A percentile compares a stretch with the other conserved stretches of the same genome.
Conservation (phyloP, 30 jellyfish, hydroid and myxozoan species). For the Haliclystus octoradiatus region DNA sequence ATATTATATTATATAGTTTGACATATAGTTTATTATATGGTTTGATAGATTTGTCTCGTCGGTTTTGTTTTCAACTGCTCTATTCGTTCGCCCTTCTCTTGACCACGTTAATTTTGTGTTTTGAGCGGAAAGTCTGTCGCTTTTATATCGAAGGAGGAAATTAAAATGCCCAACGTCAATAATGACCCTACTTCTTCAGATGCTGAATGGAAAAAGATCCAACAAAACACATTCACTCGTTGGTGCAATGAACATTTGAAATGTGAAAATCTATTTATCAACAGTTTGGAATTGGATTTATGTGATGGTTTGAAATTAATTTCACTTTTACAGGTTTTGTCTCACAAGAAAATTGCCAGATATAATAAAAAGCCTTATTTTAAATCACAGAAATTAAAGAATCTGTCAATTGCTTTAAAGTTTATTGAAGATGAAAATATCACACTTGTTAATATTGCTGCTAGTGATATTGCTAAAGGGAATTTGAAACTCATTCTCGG, state of each 20-base stretch:
- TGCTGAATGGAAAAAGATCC: slow-evolving; percentile 97
- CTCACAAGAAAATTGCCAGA: slow-evolving; percentile 75
- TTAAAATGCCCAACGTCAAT: slow-evolving; percentile 64
- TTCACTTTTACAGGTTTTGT: slow-evolving; percentile 76
- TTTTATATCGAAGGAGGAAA: too few species aligned
- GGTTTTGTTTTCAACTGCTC: too few species aligned
- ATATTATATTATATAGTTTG: too few species aligned
- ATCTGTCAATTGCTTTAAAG: slow-evolving; percentile 84
- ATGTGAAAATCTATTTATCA: slow-evolving; percentile 72
- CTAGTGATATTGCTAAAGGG: slow-evolving; percentile 73
- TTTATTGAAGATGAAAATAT: slow-evolving; percentile 72
- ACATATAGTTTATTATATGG: too few species aligned
- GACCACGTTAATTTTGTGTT: too few species aligned
- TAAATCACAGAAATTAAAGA: slow-evolving; percentile 83
- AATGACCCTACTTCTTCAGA: slow-evolving; percentile 93
- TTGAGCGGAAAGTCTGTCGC: too few species aligned
- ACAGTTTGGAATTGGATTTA: slow-evolving; percentile 75
- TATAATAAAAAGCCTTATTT: slow-evolving; percentile 89
- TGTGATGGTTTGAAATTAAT: slow-evolving; percentile 85
- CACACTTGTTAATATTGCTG: slow-evolving; percentile 87
- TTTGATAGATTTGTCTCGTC: too few species aligned
- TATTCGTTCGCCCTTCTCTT: too few species aligned
- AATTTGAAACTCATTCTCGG: slow-evolving; percentile 89
- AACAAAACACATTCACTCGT: slow-evolving; percentile 89
- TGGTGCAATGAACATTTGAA: slow-evolving; percentile 98